These are phyloP conservation scores for Montipora efflorescens DNA, from an alignment of 64 coral and sea anemone genomes.

Conservation along the genomic window DNA sequence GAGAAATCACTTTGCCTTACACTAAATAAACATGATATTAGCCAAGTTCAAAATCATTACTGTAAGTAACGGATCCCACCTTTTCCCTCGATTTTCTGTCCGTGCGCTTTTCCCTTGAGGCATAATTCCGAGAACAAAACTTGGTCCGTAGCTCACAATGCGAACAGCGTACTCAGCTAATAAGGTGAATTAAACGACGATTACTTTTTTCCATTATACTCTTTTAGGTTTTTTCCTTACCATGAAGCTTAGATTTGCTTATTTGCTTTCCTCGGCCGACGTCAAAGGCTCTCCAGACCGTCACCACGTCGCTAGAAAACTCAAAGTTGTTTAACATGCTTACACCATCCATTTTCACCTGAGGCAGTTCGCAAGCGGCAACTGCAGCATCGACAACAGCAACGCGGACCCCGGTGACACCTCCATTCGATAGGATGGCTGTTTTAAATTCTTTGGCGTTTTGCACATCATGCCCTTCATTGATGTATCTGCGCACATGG, in stretches of 20 bases:
- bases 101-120: not conserved
- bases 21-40: not conserved
- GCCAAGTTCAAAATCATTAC: not conserved
- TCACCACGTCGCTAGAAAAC: not conserved
- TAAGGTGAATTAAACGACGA: no score
- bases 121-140: no score
- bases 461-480: slow-evolving; percentile 30
- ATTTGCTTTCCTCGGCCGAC: not conserved
- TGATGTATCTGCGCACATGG: slow-evolving; percentile 30
- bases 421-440: slow-evolving; percentile 1
- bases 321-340: slow-evolving; percentile 43
- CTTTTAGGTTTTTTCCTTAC: not conserved
- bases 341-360: slow-evolving; percentile 22
- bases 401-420: slow-evolving; percentile 29
- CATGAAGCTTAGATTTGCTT: not conserved
- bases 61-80: not conserved
- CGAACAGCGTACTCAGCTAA: no score
- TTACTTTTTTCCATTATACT: not conserved
- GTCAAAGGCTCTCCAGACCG: slow-evolving; percentile 33
- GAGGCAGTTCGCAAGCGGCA: not conserved
- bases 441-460: not conserved
- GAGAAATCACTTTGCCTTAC: no score
- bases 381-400: slow-evolving; percentile 25
- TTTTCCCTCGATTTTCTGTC: not conserved
- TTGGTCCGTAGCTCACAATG: no score